These are phyloP conservation scores for Heterochromis multidens DNA, from an alignment of 2,113 vertebrate genomes.

Conservation along the genomic window DNA sequence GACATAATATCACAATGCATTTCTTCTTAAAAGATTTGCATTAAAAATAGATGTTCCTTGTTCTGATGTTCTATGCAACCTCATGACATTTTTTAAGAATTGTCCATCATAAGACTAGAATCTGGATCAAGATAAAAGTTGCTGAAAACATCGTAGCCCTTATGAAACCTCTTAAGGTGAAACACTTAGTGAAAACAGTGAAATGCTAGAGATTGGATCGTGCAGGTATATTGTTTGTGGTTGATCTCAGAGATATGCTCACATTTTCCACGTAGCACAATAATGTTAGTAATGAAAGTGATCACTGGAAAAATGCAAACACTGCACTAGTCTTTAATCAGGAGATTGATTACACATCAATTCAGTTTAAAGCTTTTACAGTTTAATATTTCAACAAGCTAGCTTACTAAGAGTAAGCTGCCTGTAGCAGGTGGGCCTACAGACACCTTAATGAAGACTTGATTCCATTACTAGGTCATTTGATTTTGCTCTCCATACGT, in stretches of 20 bases:
- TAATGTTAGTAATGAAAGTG: not conserved
- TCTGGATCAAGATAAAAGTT: no score
- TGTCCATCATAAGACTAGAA: no score
- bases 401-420: not conserved
- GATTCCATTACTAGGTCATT: no score
- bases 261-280: not conserved
- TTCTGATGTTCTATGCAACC: no score
- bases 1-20: no score
- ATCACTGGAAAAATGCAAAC: not conserved
- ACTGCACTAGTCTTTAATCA: not conserved
- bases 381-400: not conserved
- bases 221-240: not conserved
- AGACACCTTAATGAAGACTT: not conserved
- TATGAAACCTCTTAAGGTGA: no score
- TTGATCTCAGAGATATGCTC: not conserved
- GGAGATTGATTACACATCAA: not conserved
- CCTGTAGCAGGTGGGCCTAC: not conserved
- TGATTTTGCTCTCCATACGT: not conserved
- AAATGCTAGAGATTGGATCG: fast-evolving
- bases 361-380: not conserved
- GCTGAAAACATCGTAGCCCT: no score
- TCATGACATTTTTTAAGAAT: no score
- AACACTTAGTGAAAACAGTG: not conserved
- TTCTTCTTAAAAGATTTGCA: no score
- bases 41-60: no score